Conservation (phyloP, 2,888 invertebrate genomes). For the Leptura quadrifasciata region DNA sequence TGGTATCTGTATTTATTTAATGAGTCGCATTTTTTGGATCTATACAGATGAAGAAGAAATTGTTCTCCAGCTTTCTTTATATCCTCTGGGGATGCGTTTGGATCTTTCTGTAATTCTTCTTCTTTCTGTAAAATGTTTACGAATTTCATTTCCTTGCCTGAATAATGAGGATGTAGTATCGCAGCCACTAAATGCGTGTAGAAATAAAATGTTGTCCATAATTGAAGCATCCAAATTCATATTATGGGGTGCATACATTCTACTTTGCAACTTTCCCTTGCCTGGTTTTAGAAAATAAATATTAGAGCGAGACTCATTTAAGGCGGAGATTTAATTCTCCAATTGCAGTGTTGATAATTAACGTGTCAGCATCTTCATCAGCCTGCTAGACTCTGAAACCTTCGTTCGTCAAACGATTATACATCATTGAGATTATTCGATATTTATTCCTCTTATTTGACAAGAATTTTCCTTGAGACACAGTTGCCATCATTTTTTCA, state of each 20-base stretch:
- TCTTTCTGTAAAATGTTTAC: neutral
- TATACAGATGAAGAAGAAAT: neutral
- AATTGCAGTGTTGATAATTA: neutral
- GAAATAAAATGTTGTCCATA: conserved; percentile 8
- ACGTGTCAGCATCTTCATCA: too few relatives aligned
- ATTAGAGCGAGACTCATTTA: conserved; percentile 1
- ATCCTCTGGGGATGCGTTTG: neutral
- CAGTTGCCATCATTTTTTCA: neutral
- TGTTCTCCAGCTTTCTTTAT: conserved; percentile 1
- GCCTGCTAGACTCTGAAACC: too few relatives aligned
- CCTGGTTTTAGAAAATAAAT: too few relatives aligned
- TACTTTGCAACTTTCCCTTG: too few relatives aligned
- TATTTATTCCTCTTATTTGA: too few relatives aligned
- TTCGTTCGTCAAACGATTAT: too few relatives aligned
- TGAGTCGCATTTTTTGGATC: conserved; percentile 1
- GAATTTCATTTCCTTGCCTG: conserved; percentile 1
- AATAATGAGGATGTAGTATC: conserved; percentile 4
- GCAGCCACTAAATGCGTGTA: conserved; percentile 9
- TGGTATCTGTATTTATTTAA: conserved; percentile 13
- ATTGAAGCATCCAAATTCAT: conserved; percentile 10
- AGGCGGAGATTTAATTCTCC: neutral
- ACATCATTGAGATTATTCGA: too few relatives aligned
- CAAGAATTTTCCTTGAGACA: too few relatives aligned
- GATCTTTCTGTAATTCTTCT: neutral
- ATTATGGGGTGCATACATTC: too few relatives aligned